Base-by-base conservation (phyloP, 64 coral and sea anemone genomes). In the Pocillopora verrucosa region DNA sequence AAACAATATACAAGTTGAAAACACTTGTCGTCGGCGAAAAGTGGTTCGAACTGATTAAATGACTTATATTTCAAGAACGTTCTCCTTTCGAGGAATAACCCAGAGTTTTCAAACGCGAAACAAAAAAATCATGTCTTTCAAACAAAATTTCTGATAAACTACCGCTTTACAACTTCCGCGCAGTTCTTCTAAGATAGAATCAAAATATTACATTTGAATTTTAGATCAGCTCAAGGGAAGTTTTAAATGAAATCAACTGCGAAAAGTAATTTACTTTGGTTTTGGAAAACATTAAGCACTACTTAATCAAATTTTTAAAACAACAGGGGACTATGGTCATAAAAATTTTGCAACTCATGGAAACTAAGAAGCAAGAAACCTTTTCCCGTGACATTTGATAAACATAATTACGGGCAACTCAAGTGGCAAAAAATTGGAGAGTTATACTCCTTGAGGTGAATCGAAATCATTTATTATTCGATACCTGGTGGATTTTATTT, bases 201-300 rank as follows among this genome's bases (percentile, higher is more conserved):
- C 65, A 85, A 85, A 65, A 85, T 85, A 85, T 85, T 85, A 36
- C 65, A 85, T 85, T 85, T 85, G 41, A 70, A 85, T 85, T 85
- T 85, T 85, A 85, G 82, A 85, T 85, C 82, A 85, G 19, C 65
- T 72, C 4, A 72, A 67, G 65, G 20, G 65, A 72, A 85, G 16
- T 68, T 68, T 85, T 85, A 56, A 85, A 85, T 85, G n/a, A 85
- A 85, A 85, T 85, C 82, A 85, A 68, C 65, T 72, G 82, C 37
- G 61, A 45, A 85, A 85, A 85, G 82, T 72, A 85, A 85, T 85
- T 85, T 85, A 65, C 82, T 85, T 85, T 72, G 82, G 82, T 85
- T 85, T 85, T 20, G 82, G 61, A 63, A 85, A 85, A 85, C 82
- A 85, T 85, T 85, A 72, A 56, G 64, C 64, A 34, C 38, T 57